A percentile compares a stretch with the other conserved stretches of the same genome.
phyloP scores from a whole-genome alignment of 2,113 vertebrate genomes.

The Menidia beryllina region DNA sequence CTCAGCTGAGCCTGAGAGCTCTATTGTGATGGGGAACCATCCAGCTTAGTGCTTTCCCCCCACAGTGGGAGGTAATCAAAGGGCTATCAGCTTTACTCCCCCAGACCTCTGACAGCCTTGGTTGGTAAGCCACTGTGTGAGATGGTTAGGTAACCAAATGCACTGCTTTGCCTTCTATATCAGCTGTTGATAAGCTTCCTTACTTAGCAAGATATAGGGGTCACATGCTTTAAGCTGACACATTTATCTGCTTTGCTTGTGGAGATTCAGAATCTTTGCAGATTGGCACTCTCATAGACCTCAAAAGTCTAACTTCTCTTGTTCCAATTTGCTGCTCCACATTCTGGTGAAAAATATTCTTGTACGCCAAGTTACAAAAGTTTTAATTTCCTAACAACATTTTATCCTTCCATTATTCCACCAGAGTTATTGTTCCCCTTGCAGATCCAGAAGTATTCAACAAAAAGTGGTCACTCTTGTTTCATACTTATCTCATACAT shows the following conservation, averaged over 20 bases:
- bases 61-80: slow-evolving; percentile 57
- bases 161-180: slow-evolving; percentile 5
- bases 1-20: slow-evolving; percentile 61
- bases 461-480: slow-evolving; percentile 18
- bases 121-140: slow-evolving; percentile 17
- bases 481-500: slow-evolving; percentile 7
- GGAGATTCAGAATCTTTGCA: slow-evolving; percentile 3
- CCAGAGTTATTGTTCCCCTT: slow-evolving; percentile 14
- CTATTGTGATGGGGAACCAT: slow-evolving; percentile 75
- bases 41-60: slow-evolving; percentile 56
- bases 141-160: slow-evolving; percentile 22
- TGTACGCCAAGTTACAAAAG: background rate
- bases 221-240: background rate
- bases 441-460: slow-evolving; percentile 7
- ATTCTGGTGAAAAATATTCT: slow-evolving; percentile 15
- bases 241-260: background rate
- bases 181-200: slow-evolving; percentile 26
- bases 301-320: background rate
- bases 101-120: slow-evolving; percentile 8
- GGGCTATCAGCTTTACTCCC: slow-evolving; percentile 36
- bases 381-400: background rate
- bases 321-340: background rate
- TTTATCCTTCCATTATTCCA: slow-evolving; percentile 10
- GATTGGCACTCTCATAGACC: background rate
- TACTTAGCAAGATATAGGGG: background rate